Evolutionary conservation across 2,113 vertebrate species (phyloP).

Genomic region (Agapornis roseicollis): DNA sequence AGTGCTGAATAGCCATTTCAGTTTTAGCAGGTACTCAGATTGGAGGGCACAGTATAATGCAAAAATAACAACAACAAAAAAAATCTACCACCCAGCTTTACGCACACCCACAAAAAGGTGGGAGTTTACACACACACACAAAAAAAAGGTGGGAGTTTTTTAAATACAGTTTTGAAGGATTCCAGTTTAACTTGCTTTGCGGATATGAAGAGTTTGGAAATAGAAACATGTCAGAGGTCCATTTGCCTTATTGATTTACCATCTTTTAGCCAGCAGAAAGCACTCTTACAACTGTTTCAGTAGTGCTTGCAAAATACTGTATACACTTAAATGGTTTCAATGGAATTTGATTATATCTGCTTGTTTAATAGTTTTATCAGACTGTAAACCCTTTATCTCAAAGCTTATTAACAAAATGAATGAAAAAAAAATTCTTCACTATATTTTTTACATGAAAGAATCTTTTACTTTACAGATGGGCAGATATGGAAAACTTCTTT

Average conservation of each 20-base stretch:
- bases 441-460: background rate
- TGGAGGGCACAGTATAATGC: background rate
- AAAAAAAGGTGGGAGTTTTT: rapidly evolving
- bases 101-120: rapidly evolving
- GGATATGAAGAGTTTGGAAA: background rate
- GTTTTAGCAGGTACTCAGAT: background rate
- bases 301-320: background rate
- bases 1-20: background rate
- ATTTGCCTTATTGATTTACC: background rate
- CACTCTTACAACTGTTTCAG: background rate
- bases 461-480: background rate
- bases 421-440: background rate
- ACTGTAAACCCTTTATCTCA: background rate
- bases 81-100: background rate
- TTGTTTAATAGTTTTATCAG: background rate
- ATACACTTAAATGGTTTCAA: background rate
- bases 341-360: background rate
- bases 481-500: background rate
- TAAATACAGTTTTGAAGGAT: background rate
- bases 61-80: background rate
- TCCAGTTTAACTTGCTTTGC: background rate
- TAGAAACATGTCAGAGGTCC: background rate
- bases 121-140: rapidly evolving
- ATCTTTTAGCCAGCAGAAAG: background rate
- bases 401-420: background rate